Evolutionary conservation across 2,888 invertebrate genomes (phyloP).

Genomic region (Philereme vetulata): DNA sequence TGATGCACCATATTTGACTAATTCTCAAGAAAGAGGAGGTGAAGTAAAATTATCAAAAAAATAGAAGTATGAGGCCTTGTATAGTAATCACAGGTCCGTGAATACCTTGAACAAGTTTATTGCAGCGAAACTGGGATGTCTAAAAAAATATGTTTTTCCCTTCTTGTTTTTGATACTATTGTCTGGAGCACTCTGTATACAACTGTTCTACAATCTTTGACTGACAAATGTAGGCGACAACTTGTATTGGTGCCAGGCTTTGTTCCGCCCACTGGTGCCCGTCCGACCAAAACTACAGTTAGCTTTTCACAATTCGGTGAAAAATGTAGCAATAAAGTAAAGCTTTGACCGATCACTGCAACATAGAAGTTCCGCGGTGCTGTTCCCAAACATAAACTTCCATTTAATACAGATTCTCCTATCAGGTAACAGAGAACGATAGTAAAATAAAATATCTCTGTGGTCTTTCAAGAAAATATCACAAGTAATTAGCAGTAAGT

Average conservation of each 20-base stretch:
- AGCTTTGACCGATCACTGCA: background rate
- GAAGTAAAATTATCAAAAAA: too few species aligned
- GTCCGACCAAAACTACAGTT: slow-evolving; percentile 34
- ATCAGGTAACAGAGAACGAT: too few species aligned
- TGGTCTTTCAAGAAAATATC: slow-evolving; percentile 3
- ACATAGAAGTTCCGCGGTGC: too few species aligned
- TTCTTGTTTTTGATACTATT: background rate
- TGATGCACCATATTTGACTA: background rate
- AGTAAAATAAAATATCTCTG: too few species aligned
- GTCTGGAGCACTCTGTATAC: slow-evolving; percentile 11
- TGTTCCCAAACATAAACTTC: too few species aligned
- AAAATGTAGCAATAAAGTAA: slow-evolving; percentile 23
- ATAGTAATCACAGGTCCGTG: background rate
- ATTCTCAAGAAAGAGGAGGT: background rate
- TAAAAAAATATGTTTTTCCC: background rate
- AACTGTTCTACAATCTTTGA: slow-evolving; percentile 27
- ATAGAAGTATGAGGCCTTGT: too few species aligned
- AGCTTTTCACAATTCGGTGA: slow-evolving; percentile 34
- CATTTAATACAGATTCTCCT: too few species aligned
- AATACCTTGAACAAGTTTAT: too few species aligned
- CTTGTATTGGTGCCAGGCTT: slow-evolving; percentile 46
- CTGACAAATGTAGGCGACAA: slow-evolving; percentile 62
- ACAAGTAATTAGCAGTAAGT: slow-evolving; percentile 25
- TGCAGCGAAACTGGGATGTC: too few species aligned
- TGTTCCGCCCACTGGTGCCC: slow-evolving; percentile 36